Percentiles rank a stretch among this genome's conserved stretches.
Evolutionary conservation across 1,140 invertebrate species (phyloP).

Genomic region (Atopsyche davidsoni): DNA sequence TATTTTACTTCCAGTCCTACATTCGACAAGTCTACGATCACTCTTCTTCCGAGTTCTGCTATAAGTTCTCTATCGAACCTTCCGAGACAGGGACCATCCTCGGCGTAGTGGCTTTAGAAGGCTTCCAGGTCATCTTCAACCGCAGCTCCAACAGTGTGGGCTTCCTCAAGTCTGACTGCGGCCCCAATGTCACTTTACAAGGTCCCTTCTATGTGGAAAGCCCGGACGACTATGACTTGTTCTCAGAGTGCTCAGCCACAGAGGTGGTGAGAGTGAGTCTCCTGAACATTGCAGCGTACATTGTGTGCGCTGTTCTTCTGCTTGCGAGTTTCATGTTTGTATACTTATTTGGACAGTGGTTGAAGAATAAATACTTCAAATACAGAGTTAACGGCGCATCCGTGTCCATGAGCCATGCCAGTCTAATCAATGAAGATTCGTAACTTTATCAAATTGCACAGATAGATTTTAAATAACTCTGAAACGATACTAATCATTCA

Average conservation of each 20-base stretch:
- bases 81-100: constrained; percentile 24
- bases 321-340: constrained; percentile 26
- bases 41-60: constrained; percentile 18
- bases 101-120: constrained; percentile 26
- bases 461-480: no score
- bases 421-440: constrained; percentile 28
- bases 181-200: constrained; percentile 18
- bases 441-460: constrained; percentile 3
- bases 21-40: constrained; percentile 23
- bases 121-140: constrained; percentile 29
- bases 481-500: no score
- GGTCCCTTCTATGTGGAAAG: constrained; percentile 14
- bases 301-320: constrained; percentile 24
- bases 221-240: constrained; percentile 3
- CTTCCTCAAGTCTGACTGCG: constrained; percentile 27
- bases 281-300: constrained; percentile 25
- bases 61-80: constrained; percentile 27
- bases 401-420: constrained; percentile 26
- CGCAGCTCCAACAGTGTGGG: constrained; percentile 23
- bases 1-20: constrained; percentile 25
- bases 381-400: constrained; percentile 17
- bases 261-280: constrained; percentile 11
- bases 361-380: constrained; percentile 29
- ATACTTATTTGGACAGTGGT: constrained; percentile 27
- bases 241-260: constrained; percentile 14